Evolutionary conservation across 2,797 vertebrate species (phyloP).

Genomic region (Vespertilio murinus): DNA sequence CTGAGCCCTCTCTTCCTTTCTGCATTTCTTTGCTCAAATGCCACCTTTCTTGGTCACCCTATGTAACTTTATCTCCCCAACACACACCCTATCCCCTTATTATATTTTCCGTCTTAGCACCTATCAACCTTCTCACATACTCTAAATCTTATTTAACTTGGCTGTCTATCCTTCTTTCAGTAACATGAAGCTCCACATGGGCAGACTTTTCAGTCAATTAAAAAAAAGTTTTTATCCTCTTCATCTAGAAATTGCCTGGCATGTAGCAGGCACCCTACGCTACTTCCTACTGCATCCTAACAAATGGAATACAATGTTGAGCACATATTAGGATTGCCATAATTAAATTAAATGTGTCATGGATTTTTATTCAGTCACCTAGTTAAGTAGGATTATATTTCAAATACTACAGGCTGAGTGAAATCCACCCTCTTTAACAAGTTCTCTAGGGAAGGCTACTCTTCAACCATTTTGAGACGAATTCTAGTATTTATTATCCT

Average conservation of each 20-base stretch:
- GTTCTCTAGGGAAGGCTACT: slow-evolving; percentile 36
- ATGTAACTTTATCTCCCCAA: neutral
- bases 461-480: slow-evolving; percentile 40
- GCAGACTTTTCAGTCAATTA: neutral
- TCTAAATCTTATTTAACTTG: slow-evolving; percentile 16
- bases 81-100: neutral
- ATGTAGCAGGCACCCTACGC: neutral
- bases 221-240: neutral
- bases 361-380: slow-evolving; percentile 15
- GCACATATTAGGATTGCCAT: neutral
- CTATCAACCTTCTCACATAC: neutral
- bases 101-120: slow-evolving; percentile 6
- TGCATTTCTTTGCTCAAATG: slow-evolving; percentile 33
- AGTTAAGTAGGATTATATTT: slow-evolving; percentile 51
- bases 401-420: slow-evolving; percentile 2
- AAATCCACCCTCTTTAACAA: slow-evolving; percentile 32
- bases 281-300: slow-evolving; percentile 1
- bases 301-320: neutral
- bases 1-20: neutral
- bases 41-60: neutral
- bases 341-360: slow-evolving; percentile 7
- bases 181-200: slow-evolving; percentile 3
- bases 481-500: slow-evolving; percentile 48
- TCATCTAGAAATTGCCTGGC: neutral
- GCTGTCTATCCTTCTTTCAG: slow-evolving; percentile 8